Evolutionary conservation across 2,888 invertebrate genomes (phyloP).

Genomic region (Morinoia aosen): DNA sequence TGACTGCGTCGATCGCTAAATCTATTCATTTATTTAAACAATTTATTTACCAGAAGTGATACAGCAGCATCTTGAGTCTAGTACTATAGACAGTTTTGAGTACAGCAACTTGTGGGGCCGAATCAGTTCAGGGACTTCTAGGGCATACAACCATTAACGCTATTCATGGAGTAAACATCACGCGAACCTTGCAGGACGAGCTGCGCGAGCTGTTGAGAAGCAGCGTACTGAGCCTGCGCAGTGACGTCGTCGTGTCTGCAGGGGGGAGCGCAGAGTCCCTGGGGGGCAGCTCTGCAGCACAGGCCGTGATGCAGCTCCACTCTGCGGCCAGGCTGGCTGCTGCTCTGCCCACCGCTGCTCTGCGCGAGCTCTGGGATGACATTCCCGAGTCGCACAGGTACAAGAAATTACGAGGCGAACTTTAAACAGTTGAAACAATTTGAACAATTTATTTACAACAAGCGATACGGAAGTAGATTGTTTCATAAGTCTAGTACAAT

Average conservation of each 20-base stretch:
- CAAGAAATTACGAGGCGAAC: neutral
- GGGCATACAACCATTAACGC: too few relatives aligned
- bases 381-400: neutral
- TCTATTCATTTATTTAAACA: neutral
- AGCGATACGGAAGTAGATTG: too few relatives aligned
- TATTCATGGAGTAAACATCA: neutral
- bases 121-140: too few relatives aligned
- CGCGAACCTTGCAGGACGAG: neutral
- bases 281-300: neutral
- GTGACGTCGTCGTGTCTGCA: neutral
- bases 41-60: too few relatives aligned
- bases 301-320: neutral
- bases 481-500: too few relatives aligned
- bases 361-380: neutral
- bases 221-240: neutral
- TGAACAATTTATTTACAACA: too few relatives aligned
- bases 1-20: neutral
- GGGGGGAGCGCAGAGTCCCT: neutral
- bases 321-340: slow-evolving; percentile 3
- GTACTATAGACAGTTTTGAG: too few relatives aligned
- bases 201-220: neutral
- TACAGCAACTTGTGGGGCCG: too few relatives aligned
- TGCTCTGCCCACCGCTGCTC: neutral
- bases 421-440: neutral
- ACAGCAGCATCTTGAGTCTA: too few relatives aligned